Conservation (phyloP, 2,888 invertebrate species). For the Plebejus argus region DNA sequence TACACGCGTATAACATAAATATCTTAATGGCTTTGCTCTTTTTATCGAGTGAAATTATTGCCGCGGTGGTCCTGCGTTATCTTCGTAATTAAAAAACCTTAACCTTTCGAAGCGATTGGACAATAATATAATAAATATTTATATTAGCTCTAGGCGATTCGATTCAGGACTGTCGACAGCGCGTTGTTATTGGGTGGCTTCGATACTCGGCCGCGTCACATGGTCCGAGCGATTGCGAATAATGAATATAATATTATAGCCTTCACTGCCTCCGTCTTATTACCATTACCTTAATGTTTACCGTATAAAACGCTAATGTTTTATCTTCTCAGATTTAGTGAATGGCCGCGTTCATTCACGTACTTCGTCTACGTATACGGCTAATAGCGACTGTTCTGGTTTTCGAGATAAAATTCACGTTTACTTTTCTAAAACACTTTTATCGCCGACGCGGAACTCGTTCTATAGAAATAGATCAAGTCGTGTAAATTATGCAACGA, state of each 20-base stretch:
- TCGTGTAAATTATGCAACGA: neutral
- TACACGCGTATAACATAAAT: slow-evolving; percentile 78
- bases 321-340: slow-evolving; percentile 49
- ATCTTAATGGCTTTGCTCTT: slow-evolving; percentile 67
- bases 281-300: slow-evolving; percentile 44
- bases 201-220: neutral
- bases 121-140: slow-evolving; percentile 54
- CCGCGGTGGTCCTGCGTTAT: slow-evolving; percentile 67
- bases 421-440: neutral
- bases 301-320: slow-evolving; percentile 1
- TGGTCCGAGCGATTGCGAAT: slow-evolving; percentile 43
- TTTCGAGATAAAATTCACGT: neutral
- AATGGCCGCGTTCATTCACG: slow-evolving; percentile 48
- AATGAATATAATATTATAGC: slow-evolving; percentile 48
- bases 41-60: slow-evolving; percentile 75
- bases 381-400: neutral
- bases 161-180: slow-evolving; percentile 48
- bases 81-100: slow-evolving; percentile 33
- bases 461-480: neutral
- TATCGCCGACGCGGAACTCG: neutral
- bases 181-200: slow-evolving; percentile 39
- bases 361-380: neutral
- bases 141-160: slow-evolving; percentile 63
- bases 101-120: slow-evolving; percentile 30
- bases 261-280: slow-evolving; percentile 56